phyloP scores from a whole-genome alignment of 1,140 invertebrate genomes.

The Agrilus planipennis region DNA sequence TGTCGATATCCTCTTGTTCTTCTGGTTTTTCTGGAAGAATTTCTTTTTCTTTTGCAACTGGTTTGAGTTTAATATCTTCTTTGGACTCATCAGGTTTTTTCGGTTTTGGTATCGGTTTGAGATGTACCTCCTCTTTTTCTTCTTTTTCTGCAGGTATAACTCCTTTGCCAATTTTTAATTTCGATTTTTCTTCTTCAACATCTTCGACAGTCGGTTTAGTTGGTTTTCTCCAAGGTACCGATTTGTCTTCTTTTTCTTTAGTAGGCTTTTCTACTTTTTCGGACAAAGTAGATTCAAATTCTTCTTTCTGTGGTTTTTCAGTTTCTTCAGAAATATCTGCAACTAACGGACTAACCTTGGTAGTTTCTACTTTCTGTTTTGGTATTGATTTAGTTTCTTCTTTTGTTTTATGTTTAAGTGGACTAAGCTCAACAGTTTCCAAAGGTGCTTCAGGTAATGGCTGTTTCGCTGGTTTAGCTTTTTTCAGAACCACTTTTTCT shows the following conservation, averaged over 20 bases:
- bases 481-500: background rate
- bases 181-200: constrained; percentile 6
- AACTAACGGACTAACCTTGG: constrained; percentile 15
- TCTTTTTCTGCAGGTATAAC: background rate
- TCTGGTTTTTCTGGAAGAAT: constrained; percentile 21
- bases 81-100: too few relatives aligned
- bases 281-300: too few relatives aligned
- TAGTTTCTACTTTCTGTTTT: constrained; percentile 24
- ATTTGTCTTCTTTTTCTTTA: constrained; percentile 11
- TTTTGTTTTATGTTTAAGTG: background rate
- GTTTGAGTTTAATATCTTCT: background rate
- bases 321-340: constrained; percentile 19
- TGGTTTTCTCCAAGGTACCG: constrained; percentile 8
- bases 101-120: constrained; percentile 8
- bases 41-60: constrained; percentile 1
- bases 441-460: too few relatives aligned
- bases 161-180: constrained; percentile 3
- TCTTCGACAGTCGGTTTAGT: background rate
- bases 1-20: constrained; percentile 24
- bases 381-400: constrained; percentile 16
- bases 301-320: constrained; percentile 2
- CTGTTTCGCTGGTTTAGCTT: constrained; percentile 2
- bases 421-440: background rate
- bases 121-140: constrained; percentile 5
- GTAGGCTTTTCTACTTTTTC: constrained; percentile 17